phyloP scores from a whole-genome alignment of 2,888 invertebrate species.

The Drosophila maculinotata region DNA sequence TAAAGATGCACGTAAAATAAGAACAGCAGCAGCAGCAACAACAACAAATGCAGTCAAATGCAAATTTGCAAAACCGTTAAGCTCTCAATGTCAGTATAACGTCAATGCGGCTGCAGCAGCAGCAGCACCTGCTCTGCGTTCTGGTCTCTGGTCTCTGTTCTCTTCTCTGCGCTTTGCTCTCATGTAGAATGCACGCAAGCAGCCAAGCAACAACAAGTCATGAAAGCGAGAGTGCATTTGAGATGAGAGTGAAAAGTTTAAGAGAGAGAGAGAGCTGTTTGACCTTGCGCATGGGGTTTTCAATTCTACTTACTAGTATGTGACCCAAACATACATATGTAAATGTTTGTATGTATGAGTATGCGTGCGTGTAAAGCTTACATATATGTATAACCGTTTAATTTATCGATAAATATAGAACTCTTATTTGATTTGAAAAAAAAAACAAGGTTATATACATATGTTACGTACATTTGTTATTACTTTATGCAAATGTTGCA shows the following conservation, averaged over 20 bases:
- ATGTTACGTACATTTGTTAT: too few relatives aligned
- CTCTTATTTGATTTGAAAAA: too few relatives aligned
- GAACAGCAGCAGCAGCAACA: conserved; percentile 16
- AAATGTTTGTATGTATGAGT: not conserved
- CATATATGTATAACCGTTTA: not conserved
- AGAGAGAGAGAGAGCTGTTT: conserved; percentile 11
- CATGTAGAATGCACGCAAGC: conserved; percentile 13
- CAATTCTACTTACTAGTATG: not conserved
- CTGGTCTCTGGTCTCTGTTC: conserved; percentile 4
- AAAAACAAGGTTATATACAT: too few relatives aligned
- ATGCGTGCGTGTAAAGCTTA: not conserved
- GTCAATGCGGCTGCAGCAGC: conserved; percentile 55
- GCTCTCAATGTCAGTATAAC: conserved; percentile 61
- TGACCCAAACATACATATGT: not conserved
- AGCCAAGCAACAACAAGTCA: conserved; percentile 12
- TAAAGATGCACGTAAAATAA: conserved; percentile 54
- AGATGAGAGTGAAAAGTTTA: conserved; percentile 44
- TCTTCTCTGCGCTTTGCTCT: conserved; percentile 3
- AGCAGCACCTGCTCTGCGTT: conserved; percentile 17
- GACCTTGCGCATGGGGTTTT: conserved; percentile 28
- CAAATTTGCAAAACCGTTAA: conserved; percentile 64
- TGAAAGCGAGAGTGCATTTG: conserved; percentile 49
- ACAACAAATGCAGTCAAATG: conserved; percentile 27
- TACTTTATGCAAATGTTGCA: too few relatives aligned
- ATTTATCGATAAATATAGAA: too few relatives aligned